Conservation (phyloP, 2,888 invertebrate genomes). For the Philereme vetulata region DNA sequence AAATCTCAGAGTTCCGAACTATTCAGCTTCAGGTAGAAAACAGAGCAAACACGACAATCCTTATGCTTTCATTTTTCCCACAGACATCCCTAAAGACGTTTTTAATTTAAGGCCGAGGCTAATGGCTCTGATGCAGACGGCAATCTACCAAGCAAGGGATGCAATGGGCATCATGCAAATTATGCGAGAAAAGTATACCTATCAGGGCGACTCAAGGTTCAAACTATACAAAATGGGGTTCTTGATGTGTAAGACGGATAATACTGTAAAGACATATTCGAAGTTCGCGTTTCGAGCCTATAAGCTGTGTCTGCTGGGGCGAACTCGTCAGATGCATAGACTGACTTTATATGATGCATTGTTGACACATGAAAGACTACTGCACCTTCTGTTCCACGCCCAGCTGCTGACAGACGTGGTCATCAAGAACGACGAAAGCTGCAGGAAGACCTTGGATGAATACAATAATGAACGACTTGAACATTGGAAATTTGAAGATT, state of each 20-base stretch:
- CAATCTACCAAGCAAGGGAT: conserved; percentile 58
- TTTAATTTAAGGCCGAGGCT: conserved; percentile 47
- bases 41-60: conserved; percentile 4
- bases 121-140: conserved; percentile 60
- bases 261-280: conserved; percentile 45
- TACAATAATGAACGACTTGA: conserved; percentile 27
- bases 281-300: conserved; percentile 41
- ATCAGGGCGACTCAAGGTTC: background rate
- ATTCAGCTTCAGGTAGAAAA: conserved; percentile 39
- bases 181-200: conserved; percentile 41
- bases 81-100: conserved; percentile 28
- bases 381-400: conserved; percentile 53
- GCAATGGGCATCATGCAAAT: conserved; percentile 60
- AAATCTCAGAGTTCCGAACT: conserved; percentile 43
- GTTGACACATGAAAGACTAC: conserved; percentile 45
- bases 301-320: conserved; percentile 16
- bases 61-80: background rate
- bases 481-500: conserved; percentile 48
- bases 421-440: conserved; percentile 42
- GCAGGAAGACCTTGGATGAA: conserved; percentile 31
- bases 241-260: conserved; percentile 57
- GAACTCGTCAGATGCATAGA: background rate
- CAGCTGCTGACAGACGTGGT: conserved; percentile 53
- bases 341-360: conserved; percentile 38
- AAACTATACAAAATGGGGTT: conserved; percentile 65